Evolutionary conservation across 2,888 invertebrate species (phyloP).

Genomic region (Aquatica leii): DNA sequence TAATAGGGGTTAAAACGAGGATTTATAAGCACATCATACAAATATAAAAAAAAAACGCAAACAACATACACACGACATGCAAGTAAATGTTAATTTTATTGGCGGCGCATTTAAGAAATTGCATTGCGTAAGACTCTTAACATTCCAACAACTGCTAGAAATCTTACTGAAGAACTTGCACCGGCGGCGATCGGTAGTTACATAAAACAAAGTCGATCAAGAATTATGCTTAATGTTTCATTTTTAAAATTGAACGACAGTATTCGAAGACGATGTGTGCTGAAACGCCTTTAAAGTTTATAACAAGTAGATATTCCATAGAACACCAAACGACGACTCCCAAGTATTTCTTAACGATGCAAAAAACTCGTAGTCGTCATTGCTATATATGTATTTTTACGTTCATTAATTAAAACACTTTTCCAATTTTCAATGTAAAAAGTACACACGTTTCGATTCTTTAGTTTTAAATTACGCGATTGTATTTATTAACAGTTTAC

Average conservation of each 20-base stretch:
- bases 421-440: no score
- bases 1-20: no score
- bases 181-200: not conserved
- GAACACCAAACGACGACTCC: constrained; percentile 26
- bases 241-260: constrained; percentile 2
- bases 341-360: constrained; percentile 31
- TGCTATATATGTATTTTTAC: no score
- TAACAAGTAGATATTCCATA: constrained; percentile 18
- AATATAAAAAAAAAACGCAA: no score
- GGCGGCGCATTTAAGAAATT: not conserved
- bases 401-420: no score
- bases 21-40: no score
- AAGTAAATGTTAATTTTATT: not conserved
- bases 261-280: not conserved
- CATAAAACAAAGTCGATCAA: not conserved
- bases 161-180: not conserved
- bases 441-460: no score
- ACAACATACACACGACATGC: no score
- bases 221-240: not conserved
- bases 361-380: constrained; percentile 11
- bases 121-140: constrained; percentile 4
- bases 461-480: no score
- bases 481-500: no score
- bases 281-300: no score
- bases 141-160: not conserved